A percentile compares a stretch with the other conserved stretches of the same genome.
These are phyloP conservation scores for Adoxophyes honmai DNA, from an alignment of 1,140 invertebrate species.

Conservation along the genomic window DNA sequence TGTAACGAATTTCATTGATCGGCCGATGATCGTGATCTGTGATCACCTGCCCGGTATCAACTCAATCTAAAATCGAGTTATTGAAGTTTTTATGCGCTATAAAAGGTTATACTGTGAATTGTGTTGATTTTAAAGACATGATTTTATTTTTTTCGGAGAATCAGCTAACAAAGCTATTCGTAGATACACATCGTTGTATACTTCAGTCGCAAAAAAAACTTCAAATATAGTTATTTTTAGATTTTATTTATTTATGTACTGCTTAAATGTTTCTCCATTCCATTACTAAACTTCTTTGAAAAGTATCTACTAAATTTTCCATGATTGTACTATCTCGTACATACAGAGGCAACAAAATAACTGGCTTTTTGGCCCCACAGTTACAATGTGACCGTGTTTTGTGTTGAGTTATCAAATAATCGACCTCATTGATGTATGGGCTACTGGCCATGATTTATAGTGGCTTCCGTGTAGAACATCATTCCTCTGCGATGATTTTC, in stretches of 20 bases:
- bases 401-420: slow-evolving; percentile 67
- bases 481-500: slow-evolving; percentile 71
- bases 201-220: no score
- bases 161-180: no score
- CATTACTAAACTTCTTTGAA: no score
- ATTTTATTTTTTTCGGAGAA: neutral
- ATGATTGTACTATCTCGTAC: no score
- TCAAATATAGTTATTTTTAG: no score
- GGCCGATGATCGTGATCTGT: slow-evolving; percentile 46
- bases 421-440: slow-evolving; percentile 69
- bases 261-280: no score
- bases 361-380: slow-evolving; percentile 19
- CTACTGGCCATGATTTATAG: slow-evolving; percentile 73
- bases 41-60: slow-evolving; percentile 59
- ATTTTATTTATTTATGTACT: no score
- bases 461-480: slow-evolving; percentile 71
- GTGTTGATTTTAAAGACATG: neutral
- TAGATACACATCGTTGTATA: no score
- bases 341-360: no score
- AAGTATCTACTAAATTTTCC: no score
- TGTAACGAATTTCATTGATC: slow-evolving; percentile 70
- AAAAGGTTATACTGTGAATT: neutral
- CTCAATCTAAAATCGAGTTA: slow-evolving; percentile 62
- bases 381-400: slow-evolving; percentile 44
- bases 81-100: slow-evolving; percentile 41